Conservation (phyloP, 2,888 invertebrate genomes). For the Folsomia candida region DNA sequence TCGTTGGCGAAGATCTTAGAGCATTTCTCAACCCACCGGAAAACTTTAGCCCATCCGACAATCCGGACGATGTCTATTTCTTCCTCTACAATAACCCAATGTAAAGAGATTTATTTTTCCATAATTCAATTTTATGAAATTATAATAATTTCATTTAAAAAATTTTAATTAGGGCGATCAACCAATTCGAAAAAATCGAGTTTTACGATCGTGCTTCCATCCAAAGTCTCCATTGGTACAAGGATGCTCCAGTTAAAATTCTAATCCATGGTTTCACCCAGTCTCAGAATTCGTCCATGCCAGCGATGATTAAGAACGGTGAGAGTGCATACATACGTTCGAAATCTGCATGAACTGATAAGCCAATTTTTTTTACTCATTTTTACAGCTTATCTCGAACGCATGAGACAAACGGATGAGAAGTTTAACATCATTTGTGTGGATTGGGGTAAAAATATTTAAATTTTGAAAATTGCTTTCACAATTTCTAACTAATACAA, state of each 20-base stretch:
- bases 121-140: no score
- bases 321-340: neutral
- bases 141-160: neutral
- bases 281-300: slow-evolving; percentile 4
- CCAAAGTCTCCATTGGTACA: neutral
- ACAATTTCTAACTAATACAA: no score
- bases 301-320: neutral
- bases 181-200: neutral
- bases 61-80: neutral
- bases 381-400: slow-evolving; percentile 25
- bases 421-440: neutral
- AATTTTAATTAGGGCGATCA: neutral
- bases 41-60: neutral
- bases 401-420: neutral
- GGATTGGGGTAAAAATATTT: slow-evolving; percentile 3
- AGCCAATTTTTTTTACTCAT: neutral
- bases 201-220: neutral
- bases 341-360: neutral
- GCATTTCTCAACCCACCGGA: neutral
- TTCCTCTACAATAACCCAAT: neutral
- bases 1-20: neutral
- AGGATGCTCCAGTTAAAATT: neutral
- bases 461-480: neutral
- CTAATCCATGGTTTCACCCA: slow-evolving; percentile 13
- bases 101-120: no score